Conservation (phyloP, 2,888 invertebrate genomes). For the Agriotes lineatus region DNA sequence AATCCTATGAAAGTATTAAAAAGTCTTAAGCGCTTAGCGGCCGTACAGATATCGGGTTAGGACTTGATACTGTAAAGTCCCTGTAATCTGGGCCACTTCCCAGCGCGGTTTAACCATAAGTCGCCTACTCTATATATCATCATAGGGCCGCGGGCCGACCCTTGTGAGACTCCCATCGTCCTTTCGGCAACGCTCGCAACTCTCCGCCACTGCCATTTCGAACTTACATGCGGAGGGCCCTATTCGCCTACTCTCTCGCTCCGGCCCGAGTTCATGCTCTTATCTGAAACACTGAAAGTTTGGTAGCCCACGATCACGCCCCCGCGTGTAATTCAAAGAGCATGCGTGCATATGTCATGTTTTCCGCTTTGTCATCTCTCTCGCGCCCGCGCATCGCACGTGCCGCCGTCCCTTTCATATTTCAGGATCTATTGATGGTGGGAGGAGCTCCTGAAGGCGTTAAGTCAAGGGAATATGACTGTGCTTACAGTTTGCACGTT, state of each 20-base stretch:
- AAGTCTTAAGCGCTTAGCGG: constrained; percentile 79
- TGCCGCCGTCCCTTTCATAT: constrained; percentile 45
- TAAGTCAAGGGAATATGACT: constrained; percentile 65
- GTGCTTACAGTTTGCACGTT: constrained; percentile 53
- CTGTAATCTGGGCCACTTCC: constrained; percentile 83
- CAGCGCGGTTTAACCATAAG: constrained; percentile 81
- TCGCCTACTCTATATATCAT: constrained; percentile 82
- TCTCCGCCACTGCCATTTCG: constrained; percentile 52
- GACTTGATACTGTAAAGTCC: constrained; percentile 67
- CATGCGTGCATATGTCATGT: constrained; percentile 60
- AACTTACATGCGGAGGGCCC: constrained; percentile 37
- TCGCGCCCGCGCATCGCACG: constrained; percentile 44
- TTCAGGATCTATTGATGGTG: constrained; percentile 58
- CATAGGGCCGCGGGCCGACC: constrained; percentile 66
- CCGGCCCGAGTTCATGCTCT: constrained; percentile 46
- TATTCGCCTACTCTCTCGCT: constrained; percentile 35
- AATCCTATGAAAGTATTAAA: constrained; percentile 77
- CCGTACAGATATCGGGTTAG: constrained; percentile 74
- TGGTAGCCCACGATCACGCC: constrained; percentile 56
- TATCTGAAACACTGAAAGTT: constrained; percentile 55
- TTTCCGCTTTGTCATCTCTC: constrained; percentile 51
- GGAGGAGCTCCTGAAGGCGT: constrained; percentile 63
- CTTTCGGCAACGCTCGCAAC: constrained; percentile 59
- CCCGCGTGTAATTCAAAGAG: constrained; percentile 59
- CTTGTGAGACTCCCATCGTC: constrained; percentile 58